Evolutionary conservation across 1,140 invertebrate genomes (phyloP).

Genomic region (Drosophila pseudoananassae): DNA sequence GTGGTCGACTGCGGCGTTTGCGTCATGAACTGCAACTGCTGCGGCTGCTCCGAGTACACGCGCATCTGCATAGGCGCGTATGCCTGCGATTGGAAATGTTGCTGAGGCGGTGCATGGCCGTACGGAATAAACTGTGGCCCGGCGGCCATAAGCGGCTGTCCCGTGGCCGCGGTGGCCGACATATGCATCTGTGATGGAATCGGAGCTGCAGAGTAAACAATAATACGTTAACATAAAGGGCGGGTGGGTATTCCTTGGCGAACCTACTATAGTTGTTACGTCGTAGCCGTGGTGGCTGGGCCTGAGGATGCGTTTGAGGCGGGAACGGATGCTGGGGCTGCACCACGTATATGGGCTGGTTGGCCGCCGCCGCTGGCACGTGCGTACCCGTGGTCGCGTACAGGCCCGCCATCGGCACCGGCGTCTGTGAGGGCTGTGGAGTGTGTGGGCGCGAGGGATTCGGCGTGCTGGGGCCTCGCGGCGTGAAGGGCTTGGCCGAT

Average conservation of each 20-base stretch:
- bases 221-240: background rate
- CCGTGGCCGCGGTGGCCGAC: slow-evolving; percentile 90
- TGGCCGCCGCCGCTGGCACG: slow-evolving; percentile 52
- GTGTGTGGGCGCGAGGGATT: slow-evolving; percentile 90
- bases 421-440: slow-evolving; percentile 94
- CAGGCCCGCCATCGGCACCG: slow-evolving; percentile 85
- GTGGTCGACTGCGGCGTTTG: slow-evolving; percentile 87
- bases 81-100: slow-evolving; percentile 85
- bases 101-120: slow-evolving; percentile 87
- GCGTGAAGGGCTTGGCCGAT: slow-evolving; percentile 93
- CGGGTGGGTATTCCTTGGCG: background rate
- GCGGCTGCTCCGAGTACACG: slow-evolving; percentile 87
- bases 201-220: slow-evolving; percentile 84
- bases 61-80: slow-evolving; percentile 86
- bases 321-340: slow-evolving; percentile 85
- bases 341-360: slow-evolving; percentile 84
- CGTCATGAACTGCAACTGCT: slow-evolving; percentile 86
- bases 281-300: slow-evolving; percentile 72
- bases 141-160: slow-evolving; percentile 92
- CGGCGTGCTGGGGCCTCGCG: slow-evolving; percentile 88
- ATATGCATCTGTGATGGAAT: slow-evolving; percentile 90
- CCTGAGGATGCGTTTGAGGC: slow-evolving; percentile 85
- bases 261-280: slow-evolving; percentile 75
- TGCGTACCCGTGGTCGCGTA: slow-evolving; percentile 66
- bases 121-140: slow-evolving; percentile 87